Evolutionary conservation across 2,888 invertebrate genomes (phyloP), one percentile per base, ranked within the genome.

Genomic region (Pterobdella sp.): DNA sequence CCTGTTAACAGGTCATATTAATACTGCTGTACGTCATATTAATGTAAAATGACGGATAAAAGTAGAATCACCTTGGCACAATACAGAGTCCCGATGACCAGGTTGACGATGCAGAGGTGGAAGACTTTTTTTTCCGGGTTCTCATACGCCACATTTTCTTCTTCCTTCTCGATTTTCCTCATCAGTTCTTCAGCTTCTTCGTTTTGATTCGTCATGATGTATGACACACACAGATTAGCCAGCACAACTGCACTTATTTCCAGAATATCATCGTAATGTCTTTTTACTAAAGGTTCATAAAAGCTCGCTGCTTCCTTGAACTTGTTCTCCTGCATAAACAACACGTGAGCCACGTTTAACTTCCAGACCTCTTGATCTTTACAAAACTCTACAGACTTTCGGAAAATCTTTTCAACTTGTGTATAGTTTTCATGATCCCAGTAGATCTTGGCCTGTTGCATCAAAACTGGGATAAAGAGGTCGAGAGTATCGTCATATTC

Each of bases 291-390:
- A 0, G 96, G 95, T 81, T 97, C 97, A 83, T 98, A 98, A 85
- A 98, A 98, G 65, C 92, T 93, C 0, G 94, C 91, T 0, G 97
- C 93, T 85, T 98, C 96, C 82, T 94, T 94, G 83, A 94, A 98
- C 84, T 97, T 97, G 81, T 91, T 94, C 82, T 95, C 95, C 85
- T 97, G 96, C 97, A 99, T 98, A 82, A 97, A 98, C 1, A 98
- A 86, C 0, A 97, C 96, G 82, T 99, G 98, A 0, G 97, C 98
- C 0, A 97, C 96, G 82, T 99, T 98, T 31, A 98, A 86, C 77
- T 94, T 90, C 97, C 97, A 99, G 0, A 90, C 89, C 79, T 97
- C 94, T 79, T 95, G 93, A 81, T 96, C 96, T 78, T 93, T 93
- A 81, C 97, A 97, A 84, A 97, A 97, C 82, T 99, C 98, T 0